These are phyloP conservation scores for Erinaceus europaeus DNA, from an alignment of 2,113 vertebrate genomes.

Conservation along the genomic window DNA sequence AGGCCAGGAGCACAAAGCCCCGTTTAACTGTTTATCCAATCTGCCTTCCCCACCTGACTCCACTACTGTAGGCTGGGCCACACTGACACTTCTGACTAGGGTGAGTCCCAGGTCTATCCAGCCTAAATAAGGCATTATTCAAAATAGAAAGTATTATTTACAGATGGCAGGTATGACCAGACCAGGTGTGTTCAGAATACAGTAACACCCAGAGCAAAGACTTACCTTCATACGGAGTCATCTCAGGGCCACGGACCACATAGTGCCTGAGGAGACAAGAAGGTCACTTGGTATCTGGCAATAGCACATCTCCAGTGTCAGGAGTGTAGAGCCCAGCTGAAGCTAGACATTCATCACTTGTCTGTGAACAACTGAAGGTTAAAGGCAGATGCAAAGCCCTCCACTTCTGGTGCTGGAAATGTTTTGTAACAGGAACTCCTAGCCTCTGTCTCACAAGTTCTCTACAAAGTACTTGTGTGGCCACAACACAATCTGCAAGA, in stretches of 20 bases:
- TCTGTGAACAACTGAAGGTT: not conserved
- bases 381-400: not conserved
- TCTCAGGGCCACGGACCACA: constrained; percentile 96
- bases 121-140: no score
- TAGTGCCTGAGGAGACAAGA: constrained; percentile 89
- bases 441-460: accelerated
- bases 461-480: not conserved
- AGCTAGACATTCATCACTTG: not conserved
- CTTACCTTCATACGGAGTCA: constrained; percentile 98
- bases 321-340: not conserved
- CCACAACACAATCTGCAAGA: not conserved
- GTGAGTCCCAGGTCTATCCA: not conserved
- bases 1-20: no score
- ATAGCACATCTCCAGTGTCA: not conserved
- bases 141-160: not conserved
- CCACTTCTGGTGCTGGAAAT: accelerated
- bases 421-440: accelerated
- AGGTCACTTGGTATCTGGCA: not conserved
- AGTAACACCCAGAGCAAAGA: not conserved
- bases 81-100: not conserved
- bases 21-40: no score
- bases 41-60: no score
- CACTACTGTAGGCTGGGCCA: no score
- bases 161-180: not conserved
- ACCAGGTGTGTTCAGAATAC: not conserved